phyloP scores from a whole-genome alignment of 2,797 vertebrate genomes.

The Pyrocephalus nanus region DNA sequence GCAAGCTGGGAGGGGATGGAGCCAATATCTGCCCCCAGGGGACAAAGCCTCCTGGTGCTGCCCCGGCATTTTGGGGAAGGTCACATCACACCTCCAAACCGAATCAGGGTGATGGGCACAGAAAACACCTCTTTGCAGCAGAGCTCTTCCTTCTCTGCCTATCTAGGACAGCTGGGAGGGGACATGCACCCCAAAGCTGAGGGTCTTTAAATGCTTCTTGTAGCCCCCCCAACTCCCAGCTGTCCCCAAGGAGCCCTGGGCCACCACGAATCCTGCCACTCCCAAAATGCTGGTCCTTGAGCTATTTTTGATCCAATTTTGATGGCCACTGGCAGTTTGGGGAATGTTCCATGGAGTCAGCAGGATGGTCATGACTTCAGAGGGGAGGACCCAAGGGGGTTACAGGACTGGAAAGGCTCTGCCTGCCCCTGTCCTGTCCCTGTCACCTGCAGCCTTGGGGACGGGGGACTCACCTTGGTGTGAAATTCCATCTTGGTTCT shows the following conservation, averaged over 20 bases:
- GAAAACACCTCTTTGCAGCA: neutral
- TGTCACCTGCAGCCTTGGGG: neutral
- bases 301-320: neutral
- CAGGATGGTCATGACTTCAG: neutral
- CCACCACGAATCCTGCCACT: neutral
- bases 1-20: neutral
- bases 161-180: neutral
- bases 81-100: neutral
- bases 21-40: neutral
- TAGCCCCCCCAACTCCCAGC: neutral
- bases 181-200: neutral
- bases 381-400: neutral
- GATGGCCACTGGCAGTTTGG: neutral
- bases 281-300: neutral
- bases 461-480: conserved; percentile 86
- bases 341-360: neutral
- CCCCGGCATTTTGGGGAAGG: neutral
- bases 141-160: neutral
- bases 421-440: neutral
- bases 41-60: neutral
- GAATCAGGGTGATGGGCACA: neutral
- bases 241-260: neutral
- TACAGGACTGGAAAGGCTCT: neutral
- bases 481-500: conserved; percentile 99
- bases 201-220: neutral